Evolutionary conservation across 2,888 invertebrate species (phyloP), one percentile per base, ranked within the genome.

Genomic region (Macaria notata): DNA sequence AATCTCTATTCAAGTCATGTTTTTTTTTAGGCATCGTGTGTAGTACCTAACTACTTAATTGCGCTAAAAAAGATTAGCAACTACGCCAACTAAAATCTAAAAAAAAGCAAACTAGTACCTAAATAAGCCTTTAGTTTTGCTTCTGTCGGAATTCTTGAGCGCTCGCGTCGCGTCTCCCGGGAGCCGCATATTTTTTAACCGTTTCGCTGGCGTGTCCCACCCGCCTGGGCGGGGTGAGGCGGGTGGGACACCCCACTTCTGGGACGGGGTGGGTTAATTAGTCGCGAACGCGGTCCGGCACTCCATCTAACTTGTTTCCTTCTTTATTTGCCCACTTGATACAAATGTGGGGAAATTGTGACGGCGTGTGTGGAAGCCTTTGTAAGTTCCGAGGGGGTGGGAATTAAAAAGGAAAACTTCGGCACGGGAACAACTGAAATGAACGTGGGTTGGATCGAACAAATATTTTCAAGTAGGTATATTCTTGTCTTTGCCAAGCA

Each of bases 241-340:
- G 52, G 57, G 36, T 38, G 19, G 31, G 43, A 46, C 49, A 59
- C 62, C 68, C 71, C 72, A 70, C 72, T 65, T 56, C 52, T 60
- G 65, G 49, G 66, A 64, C 64, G 70, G 84, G 87, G 86, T 88
- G 84, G 87, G 86, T 88, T 89, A 90, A 90, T 90, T 90, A 90
- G 90, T 90, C 90, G 89, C 87, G 83, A 87, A 83, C 86, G 83
- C 85, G 84, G 87, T 83, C 86, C 85, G 78, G 83, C 84, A 81
- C 87, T 88, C 88, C 83, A 88, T 87, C 89, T 84, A 88, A 86
- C 88, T 90, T 86, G 86, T 85, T 88, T 88, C 81, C 83, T 87
- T 89, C 89, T 89, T 89, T 90, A 89, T 90, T 90, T 88, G 83
- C 83, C 79, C 85, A 83, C 88, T 89, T 87, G 86, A 83, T 88